A percentile compares a stretch with the other conserved stretches of the same genome.
Evolutionary conservation across 1,140 invertebrate species (phyloP).

Genomic region (Drosophila tropicalis): DNA sequence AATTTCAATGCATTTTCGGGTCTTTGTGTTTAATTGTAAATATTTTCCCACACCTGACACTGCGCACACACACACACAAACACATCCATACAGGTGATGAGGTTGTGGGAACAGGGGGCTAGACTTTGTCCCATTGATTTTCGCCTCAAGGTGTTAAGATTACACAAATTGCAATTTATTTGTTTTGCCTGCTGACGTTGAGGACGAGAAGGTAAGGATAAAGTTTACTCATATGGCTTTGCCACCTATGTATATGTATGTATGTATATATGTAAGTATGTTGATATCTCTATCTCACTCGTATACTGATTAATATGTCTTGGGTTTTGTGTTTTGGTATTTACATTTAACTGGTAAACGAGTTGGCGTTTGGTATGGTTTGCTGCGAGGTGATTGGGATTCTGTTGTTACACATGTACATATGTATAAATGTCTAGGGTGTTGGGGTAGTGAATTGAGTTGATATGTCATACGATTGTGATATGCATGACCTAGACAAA

Average conservation of each 20-base stretch:
- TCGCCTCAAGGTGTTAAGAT: constrained; percentile 76
- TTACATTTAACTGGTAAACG: constrained; percentile 72
- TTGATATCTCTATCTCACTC: constrained; percentile 20
- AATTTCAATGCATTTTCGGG: constrained; percentile 45
- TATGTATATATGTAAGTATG: no score
- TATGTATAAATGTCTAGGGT: background rate
- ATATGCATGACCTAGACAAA: constrained; percentile 77
- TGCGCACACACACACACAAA: constrained; percentile 35
- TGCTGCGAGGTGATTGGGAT: background rate
- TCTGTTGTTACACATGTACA: background rate
- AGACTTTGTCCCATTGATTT: constrained; percentile 64
- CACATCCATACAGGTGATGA: constrained; percentile 11
- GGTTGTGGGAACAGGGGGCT: constrained; percentile 8
- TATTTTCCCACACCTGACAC: constrained; percentile 75
- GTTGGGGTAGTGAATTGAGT: background rate
- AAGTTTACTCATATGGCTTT: constrained; percentile 47
- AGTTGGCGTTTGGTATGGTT: constrained; percentile 24
- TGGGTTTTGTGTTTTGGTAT: constrained; percentile 62
- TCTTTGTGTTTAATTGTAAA: constrained; percentile 78
- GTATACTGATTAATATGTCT: constrained; percentile 74
- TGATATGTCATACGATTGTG: constrained; percentile 27
- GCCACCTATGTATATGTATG: background rate
- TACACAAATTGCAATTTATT: constrained; percentile 81
- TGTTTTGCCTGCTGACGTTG: constrained; percentile 66
- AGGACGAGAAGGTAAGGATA: constrained; percentile 56